Base-by-base conservation (phyloP, 2,888 invertebrate species). In the Cremastinae sp. region DNA sequence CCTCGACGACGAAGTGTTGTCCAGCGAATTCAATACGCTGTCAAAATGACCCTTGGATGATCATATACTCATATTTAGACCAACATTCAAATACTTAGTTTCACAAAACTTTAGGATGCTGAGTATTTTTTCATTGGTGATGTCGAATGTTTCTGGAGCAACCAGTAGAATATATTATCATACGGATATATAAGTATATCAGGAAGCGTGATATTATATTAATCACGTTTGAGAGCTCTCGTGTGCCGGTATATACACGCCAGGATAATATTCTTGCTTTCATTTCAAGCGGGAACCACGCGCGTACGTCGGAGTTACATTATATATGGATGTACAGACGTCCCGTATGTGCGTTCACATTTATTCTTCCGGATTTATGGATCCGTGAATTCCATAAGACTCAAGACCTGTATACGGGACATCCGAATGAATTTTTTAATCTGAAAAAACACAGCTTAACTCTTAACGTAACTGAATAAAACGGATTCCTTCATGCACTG, bases 141-240 rank as follows among this genome's bases (percentile, higher is more conserved):
- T n/a, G n/a, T n/a, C n/a, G n/a, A n/a, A n/a, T n/a, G n/a, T n/a
- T n/a, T n/a, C n/a, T n/a, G n/a, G n/a, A n/a, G n/a, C n/a, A n/a
- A n/a, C n/a, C n/a, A n/a, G n/a, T n/a, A n/a, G n/a, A n/a, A n/a
- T 16, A 14, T 14, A 35, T 28, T 14, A n/a, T 28, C n/a, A n/a
- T n/a, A n/a, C n/a, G 28, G 28, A 5, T 28, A 28, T 5, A 5
- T 28, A 28, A 28, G 28, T 10, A 59, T 12, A 56, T 39, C 71
- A 70, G 74, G 49, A 64, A 55, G 69, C 74, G 78, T 74, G 77
- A 78, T 81, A 83, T 81, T 79, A 81, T n/a, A n/a, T 83, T 83
- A 80, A 83, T 81, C 80, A 81, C 75, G 78, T 76, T 74, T 62
- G 65, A 71, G 70, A 72, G 77, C 76, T 69, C 78, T 76, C 62